Evolutionary conservation across 2,113 vertebrate species (phyloP), one percentile per base, ranked within the genome.

Genomic region (Crotophaga sulcirostris): DNA sequence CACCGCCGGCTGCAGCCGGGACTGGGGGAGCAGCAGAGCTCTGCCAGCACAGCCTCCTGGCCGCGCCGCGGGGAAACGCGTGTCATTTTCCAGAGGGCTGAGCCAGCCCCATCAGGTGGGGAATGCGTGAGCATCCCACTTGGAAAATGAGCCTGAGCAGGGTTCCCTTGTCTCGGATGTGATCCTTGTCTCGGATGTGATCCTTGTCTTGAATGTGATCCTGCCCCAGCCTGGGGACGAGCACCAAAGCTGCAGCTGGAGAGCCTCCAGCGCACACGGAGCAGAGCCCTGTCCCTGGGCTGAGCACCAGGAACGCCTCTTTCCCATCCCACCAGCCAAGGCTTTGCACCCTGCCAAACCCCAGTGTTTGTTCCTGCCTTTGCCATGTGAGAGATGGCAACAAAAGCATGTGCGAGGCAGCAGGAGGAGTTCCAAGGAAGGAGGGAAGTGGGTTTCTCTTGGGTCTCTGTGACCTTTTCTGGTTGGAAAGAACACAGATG

Each of bases 361-460:
- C 90, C 92, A 89, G 40, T 34, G 94, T 84, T 96, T 97, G 94
- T 90, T 95, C 94, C 94, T 95, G 94, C 77, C 0, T 73, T 94
- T 97, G 96, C 92, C 94, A 78, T 60, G 83, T 5, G 0, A 72
- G 80, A 84, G 76, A 81, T 78, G 88, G 94, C 92, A 87, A 92
- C 90, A 86, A 68, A 84, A 93, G 88, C 94, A 79, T 73, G 80
- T 75, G 69, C 1, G 1, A 96, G 90, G 92, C 91, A 74, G 82
- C 42, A 77, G 74, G 80, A 96, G 83, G 93, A 87, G 93, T 59
- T 90, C 51, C 89, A 56, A 76, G 44, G 62, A 78, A 89, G 94
- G 94, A 91, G 93, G 83, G 90, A 94, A 91, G 90, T 84, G 83
- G 90, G 56, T 94, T 96, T 96, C 77, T 93, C 88, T 87, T 51